Base-by-base conservation (phyloP, 2,888 invertebrate genomes). In the Ommatoiulus sabulosus region DNA sequence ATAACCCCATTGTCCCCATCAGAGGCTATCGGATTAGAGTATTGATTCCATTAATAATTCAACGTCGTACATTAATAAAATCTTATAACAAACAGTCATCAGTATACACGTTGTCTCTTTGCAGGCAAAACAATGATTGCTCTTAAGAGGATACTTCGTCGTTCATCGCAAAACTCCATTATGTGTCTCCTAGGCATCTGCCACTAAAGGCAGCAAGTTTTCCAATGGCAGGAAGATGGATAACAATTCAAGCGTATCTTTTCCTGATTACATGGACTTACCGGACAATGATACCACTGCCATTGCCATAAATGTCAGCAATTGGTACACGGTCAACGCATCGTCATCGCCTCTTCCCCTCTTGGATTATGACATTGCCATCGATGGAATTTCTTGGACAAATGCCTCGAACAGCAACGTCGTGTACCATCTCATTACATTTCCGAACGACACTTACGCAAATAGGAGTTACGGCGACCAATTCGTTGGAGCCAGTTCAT, bases 191-290 rank as follows among this genome's bases (percentile, higher is more conserved):
- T 5, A 24, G 72, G 72, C 24, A 72, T 20, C 72, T 72, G 72
- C 72, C 72, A 72, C 20, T 24, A 72, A 72, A 72, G 72, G 20
- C 72, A 72, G 85, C 43, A 24, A 63, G 72, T 87, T 10, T 72
- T 63, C 87, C 44, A 72, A 87, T 87, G 87, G 87, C 87, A 52
- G 63, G 87, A 87, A 87, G 87, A 87, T 87, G 87, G 87, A 87
- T 87, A 87, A 43, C 63, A 87, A 87, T 87, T 57, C 72, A 35
- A 87, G 87, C n/a, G 72, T 72, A 63, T 72, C 57, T 12, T 63
- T 44, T 44, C 46, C 85, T n/a, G 43, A 85, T 85, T 46, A 85
- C 85, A 85, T 44, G 17, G 43, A 85, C 43, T 85, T 85, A n/a
- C 43, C 46, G 20, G 85, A 44, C 85, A 44, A 85, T 44, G 46